These are phyloP conservation scores for Mimachlamys varia DNA, from an alignment of 2,888 invertebrate genomes.

Conservation along the genomic window DNA sequence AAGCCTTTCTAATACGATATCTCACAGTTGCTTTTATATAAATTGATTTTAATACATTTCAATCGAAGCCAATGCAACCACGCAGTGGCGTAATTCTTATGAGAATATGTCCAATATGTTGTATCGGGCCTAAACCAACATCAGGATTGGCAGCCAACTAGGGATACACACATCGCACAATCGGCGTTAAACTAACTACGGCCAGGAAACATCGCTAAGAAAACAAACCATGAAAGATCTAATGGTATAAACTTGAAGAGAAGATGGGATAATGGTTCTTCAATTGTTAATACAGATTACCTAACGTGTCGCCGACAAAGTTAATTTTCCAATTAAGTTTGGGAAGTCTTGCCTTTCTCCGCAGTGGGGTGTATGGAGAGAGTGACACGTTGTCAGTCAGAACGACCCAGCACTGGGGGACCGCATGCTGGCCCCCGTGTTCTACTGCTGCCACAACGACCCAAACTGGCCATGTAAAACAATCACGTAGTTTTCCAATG, in stretches of 20 bases:
- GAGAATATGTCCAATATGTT: background rate
- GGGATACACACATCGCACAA: background rate
- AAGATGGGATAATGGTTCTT: slow-evolving; percentile 10
- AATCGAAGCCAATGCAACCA: no score
- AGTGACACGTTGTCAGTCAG: background rate
- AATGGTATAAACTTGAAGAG: background rate
- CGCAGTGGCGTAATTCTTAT: no score
- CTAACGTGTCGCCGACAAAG: background rate
- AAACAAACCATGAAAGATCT: background rate
- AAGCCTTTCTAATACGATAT: no score
- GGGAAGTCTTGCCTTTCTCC: background rate
- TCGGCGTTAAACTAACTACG: background rate
- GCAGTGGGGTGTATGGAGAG: background rate
- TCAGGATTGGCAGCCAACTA: background rate
- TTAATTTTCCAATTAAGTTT: slow-evolving; percentile 18
- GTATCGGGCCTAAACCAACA: background rate
- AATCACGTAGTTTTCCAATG: background rate
- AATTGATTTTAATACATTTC: no score
- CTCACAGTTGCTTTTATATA: no score
- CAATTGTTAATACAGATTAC: slow-evolving; percentile 18
- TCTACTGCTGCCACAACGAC: slow-evolving; percentile 1
- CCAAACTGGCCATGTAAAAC: background rate
- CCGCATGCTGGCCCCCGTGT: background rate
- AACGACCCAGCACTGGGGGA: background rate
- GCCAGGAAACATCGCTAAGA: slow-evolving; percentile 6